Evolutionary conservation across 64 coral and sea anemone species (phyloP), one percentile per base, ranked within the genome.

Genomic region (Porites australiensis): DNA sequence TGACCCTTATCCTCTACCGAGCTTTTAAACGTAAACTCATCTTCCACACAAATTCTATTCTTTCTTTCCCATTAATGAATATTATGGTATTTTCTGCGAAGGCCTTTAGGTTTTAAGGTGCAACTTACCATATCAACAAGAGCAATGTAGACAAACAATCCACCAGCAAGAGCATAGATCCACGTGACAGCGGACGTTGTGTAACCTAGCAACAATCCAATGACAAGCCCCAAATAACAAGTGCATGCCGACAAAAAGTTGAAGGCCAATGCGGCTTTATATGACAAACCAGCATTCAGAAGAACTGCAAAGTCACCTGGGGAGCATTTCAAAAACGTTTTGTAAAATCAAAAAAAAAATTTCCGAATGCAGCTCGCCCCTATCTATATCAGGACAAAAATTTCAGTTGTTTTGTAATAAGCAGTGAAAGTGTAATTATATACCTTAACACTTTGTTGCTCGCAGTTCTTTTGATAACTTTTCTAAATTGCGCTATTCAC

Each of bases 301-400:
- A 99, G 91, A 52, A 99, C 92, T n/a, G 98, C 98, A 94, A 99
- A 99, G 78, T 99, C 98, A 86, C 98, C 98, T 99, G 37, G 14
- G 45, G 43, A n/a, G 63, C 75, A 44, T 52, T 50, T 82, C 19
- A 44, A 86, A 71, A 70, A 58, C 44, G 27, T 37, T 37, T 37
- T 37, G 27, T 37, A 1, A 37, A 37, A 37, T 37, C 27, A 37
- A 16, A 45, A 2, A 63, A 6, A 78, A 64, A 37, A 37, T 37
- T 37, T 37, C 37, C 18, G 46, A 44, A 65, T 37, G 0, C 27
- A 37, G 27, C 27, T 37, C 27, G 27, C 27, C 27, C 27, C 27
- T 37, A 37, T 1, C 27, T 37, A 37, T 37, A 37, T 37, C 27
- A 37, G 27, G 27, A 37, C 27, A 37, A 37, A 37, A 37, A 37